Percentiles rank a stretch among this genome's conserved stretches.
Conservation (phyloP, 2,113 vertebrate genomes). For the Aix galericulata region DNA sequence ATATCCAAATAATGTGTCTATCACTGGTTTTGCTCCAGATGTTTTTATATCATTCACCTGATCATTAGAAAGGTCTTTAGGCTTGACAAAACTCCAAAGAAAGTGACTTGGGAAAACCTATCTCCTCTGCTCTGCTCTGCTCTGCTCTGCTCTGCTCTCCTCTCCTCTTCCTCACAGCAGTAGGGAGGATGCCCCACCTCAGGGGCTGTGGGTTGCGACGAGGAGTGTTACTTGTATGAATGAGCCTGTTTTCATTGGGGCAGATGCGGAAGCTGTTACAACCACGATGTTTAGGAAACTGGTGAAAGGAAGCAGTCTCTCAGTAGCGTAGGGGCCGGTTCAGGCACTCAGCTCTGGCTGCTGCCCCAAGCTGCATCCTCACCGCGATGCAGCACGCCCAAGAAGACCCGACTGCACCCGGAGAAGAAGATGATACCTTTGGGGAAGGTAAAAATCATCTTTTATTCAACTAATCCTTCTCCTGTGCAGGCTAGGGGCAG, state of each 20-base stretch:
- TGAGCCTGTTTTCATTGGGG: conserved; percentile 43
- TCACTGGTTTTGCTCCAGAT: not conserved
- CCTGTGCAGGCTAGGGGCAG: not conserved
- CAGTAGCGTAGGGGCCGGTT: not conserved
- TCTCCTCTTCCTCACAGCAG: not conserved
- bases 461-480: conserved; percentile 26
- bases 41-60: not conserved
- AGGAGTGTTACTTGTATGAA: conserved; percentile 38
- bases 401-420: conserved; percentile 9
- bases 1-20: not conserved
- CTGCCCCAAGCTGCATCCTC: not conserved
- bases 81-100: not conserved
- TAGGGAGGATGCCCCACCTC: conserved; percentile 11
- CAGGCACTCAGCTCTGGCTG: not conserved
- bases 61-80: not conserved
- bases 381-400: conserved; percentile 65
- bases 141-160: not conserved
- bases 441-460: conserved; percentile 77
- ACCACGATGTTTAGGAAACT: conserved; percentile 51
- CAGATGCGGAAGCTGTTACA: conserved; percentile 70
- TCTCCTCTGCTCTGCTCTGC: not conserved
- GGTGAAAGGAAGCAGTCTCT: conserved; percentile 53
- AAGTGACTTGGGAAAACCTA: fast-evolving
- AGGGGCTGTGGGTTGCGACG: not conserved
- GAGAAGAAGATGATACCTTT: conserved; percentile 78